phyloP scores from a whole-genome alignment of 2,797 vertebrate genomes.

The Tragopan temminckii region DNA sequence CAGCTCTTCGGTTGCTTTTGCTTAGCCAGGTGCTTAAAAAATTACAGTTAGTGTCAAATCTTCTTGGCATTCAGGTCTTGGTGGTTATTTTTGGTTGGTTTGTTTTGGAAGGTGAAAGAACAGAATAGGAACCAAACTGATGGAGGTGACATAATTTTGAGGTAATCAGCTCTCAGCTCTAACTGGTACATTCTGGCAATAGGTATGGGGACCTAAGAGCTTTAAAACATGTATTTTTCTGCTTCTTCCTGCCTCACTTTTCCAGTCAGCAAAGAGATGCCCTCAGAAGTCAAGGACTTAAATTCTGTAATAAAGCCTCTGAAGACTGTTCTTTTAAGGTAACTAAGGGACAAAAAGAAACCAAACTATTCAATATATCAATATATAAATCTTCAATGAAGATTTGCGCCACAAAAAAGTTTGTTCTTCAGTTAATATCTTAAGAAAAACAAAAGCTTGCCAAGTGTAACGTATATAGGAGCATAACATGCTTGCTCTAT shows the following conservation, averaged over 20 bases:
- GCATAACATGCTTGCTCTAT: not conserved
- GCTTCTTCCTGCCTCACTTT: not conserved
- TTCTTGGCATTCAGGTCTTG: not conserved
- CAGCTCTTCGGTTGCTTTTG: not conserved
- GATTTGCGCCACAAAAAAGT: not conserved
- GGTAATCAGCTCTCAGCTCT: not conserved
- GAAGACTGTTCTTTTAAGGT: not conserved
- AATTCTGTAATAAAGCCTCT: constrained; percentile 8
- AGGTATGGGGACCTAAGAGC: not conserved
- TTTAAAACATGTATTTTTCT: not conserved
- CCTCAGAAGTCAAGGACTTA: not conserved
- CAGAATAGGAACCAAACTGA: not conserved
- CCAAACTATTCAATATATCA: not conserved
- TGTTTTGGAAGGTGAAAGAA: not conserved
- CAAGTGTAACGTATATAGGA: not conserved
- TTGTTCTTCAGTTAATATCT: not conserved
- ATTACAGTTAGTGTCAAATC: not conserved
- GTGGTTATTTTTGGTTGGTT: not conserved
- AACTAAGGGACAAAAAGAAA: not conserved
- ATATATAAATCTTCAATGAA: not conserved
- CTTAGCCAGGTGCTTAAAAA: not conserved
- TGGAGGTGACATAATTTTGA: not conserved
- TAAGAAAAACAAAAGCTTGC: not conserved
- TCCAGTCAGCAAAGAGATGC: not conserved
- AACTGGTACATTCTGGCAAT: not conserved